Evolutionary conservation across 1,140 invertebrate species (phyloP).

Genomic region (Listronotus oregonensis): DNA sequence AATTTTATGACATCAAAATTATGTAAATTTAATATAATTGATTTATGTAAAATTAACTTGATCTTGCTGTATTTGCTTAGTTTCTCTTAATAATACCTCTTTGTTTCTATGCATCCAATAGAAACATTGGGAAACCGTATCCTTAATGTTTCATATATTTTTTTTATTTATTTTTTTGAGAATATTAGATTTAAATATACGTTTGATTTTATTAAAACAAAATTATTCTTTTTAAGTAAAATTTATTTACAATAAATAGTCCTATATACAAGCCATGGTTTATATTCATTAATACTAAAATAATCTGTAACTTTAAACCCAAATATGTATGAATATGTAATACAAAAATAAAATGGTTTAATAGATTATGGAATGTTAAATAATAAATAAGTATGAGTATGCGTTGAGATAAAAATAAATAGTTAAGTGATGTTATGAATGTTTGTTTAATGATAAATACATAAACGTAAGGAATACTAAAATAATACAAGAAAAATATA

Average conservation of each 20-base stretch:
- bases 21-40: too few species aligned
- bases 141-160: too few species aligned
- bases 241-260: slow-evolving; percentile 51
- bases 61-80: too few species aligned
- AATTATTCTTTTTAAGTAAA: slow-evolving; percentile 43
- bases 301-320: slow-evolving; percentile 22
- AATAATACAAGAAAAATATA: slow-evolving; percentile 7
- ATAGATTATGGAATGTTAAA: slow-evolving; percentile 31
- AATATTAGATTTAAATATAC: too few species aligned
- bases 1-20: too few species aligned
- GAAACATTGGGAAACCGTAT: too few species aligned
- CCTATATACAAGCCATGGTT: slow-evolving; percentile 39
- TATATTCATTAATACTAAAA: slow-evolving; percentile 30
- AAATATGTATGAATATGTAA: slow-evolving; percentile 26
- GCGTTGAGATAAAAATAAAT: slow-evolving; percentile 9
- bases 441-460: neutral
- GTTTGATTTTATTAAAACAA: slow-evolving; percentile 28
- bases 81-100: too few species aligned
- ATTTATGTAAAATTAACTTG: too few species aligned
- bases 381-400: slow-evolving; percentile 21
- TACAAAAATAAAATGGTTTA: slow-evolving; percentile 35
- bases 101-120: too few species aligned
- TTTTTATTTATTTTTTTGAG: too few species aligned
- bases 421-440: slow-evolving; percentile 18
- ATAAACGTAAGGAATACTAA: slow-evolving; percentile 8